A percentile compares a stretch with the other conserved stretches of the same genome.
phyloP scores from a whole-genome alignment of 2,888 invertebrate genomes.

The Synergus gifuensis region DNA sequence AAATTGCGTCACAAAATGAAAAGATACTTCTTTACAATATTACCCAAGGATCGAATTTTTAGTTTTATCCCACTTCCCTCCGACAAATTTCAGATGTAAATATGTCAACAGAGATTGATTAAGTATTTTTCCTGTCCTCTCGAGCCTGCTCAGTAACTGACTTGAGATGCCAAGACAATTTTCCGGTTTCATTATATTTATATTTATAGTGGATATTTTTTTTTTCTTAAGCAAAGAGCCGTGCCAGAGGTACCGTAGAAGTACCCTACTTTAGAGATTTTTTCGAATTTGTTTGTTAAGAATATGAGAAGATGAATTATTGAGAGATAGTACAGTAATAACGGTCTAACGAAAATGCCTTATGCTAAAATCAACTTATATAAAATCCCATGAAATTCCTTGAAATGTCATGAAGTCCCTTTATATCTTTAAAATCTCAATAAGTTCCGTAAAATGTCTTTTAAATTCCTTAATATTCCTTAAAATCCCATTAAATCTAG shows the following conservation, averaged over 20 bases:
- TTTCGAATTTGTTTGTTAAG: too few relatives aligned
- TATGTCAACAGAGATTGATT: slow-evolving; percentile 52
- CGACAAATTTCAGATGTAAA: slow-evolving; percentile 48
- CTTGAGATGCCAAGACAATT: background rate
- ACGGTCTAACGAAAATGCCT: too few relatives aligned
- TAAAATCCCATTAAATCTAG: too few relatives aligned
- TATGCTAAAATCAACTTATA: too few relatives aligned
- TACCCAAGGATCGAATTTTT: slow-evolving; percentile 47
- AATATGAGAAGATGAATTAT: too few relatives aligned
- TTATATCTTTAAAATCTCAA: too few relatives aligned
- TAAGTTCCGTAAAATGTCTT: too few relatives aligned
- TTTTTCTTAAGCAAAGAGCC: background rate
- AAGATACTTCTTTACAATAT: slow-evolving; percentile 42
- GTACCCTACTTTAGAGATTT: background rate
- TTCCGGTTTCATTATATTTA: background rate
- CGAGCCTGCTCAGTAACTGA: slow-evolving; percentile 16
- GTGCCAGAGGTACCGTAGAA: background rate
- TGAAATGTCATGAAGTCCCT: too few relatives aligned
- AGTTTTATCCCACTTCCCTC: slow-evolving; percentile 22
- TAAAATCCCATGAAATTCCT: too few relatives aligned
- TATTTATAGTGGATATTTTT: background rate
- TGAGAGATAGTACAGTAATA: too few relatives aligned
- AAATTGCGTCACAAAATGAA: slow-evolving; percentile 28
- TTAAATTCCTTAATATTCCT: too few relatives aligned
- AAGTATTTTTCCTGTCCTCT: slow-evolving; percentile 56